phyloP scores from a whole-genome alignment of 2,113 vertebrate species.

The Nymphicus hollandicus region DNA sequence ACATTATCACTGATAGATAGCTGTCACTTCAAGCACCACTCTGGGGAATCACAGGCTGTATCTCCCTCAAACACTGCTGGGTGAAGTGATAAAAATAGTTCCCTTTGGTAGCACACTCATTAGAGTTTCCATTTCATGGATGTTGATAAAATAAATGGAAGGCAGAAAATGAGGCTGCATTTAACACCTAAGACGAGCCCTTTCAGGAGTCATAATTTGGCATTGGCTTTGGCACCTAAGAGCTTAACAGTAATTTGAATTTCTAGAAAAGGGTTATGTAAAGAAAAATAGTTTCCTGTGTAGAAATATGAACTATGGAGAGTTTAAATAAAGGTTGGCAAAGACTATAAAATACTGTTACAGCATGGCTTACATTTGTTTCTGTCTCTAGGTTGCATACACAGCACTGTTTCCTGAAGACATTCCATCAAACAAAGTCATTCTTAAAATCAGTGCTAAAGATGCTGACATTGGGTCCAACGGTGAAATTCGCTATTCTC shows the following conservation, averaged over 20 bases:
- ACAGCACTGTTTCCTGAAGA: slow-evolving; percentile 85
- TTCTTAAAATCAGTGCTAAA: slow-evolving; percentile 84
- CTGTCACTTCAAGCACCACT: not conserved
- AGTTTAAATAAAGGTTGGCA: not conserved
- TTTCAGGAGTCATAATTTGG: not conserved
- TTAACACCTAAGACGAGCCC: not conserved
- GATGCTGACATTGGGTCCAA: slow-evolving; percentile 89
- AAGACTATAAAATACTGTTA: not conserved
- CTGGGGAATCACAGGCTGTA: not conserved
- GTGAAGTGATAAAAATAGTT: not conserved
- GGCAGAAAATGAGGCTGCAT: not conserved
- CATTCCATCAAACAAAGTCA: slow-evolving; percentile 81
- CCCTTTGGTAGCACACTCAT: not conserved
- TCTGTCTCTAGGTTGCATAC: slow-evolving; percentile 79
- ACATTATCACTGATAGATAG: not conserved
- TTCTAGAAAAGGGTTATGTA: not conserved
- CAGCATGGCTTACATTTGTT: not conserved
- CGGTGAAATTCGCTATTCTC: slow-evolving; percentile 86
- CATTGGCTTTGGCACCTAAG: not conserved
- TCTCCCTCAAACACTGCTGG: not conserved
- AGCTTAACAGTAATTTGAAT: not conserved
- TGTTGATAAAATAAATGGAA: not conserved
- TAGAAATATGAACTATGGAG: not conserved
- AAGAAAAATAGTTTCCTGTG: not conserved
- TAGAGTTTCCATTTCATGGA: not conserved